These are phyloP conservation scores for Lasius platythorax DNA, from an alignment of 2,888 invertebrate species.

Conservation along the genomic window DNA sequence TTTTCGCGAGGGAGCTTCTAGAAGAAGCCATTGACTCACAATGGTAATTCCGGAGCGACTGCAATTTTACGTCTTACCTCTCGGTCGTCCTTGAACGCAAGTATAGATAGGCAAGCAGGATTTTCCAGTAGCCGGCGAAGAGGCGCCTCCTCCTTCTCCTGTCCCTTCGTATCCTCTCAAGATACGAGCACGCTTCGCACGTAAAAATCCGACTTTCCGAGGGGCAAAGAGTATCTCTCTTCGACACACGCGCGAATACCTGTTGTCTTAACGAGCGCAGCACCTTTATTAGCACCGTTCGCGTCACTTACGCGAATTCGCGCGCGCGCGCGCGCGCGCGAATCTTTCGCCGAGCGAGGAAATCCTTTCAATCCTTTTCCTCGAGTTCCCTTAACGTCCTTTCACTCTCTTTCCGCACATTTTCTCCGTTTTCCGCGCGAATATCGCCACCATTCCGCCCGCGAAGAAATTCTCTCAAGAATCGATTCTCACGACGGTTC, in stretches of 20 bases:
- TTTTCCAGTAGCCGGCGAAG: slow-evolving; percentile 66
- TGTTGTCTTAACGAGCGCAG: slow-evolving; percentile 55
- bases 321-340: not conserved
- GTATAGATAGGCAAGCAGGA: slow-evolving; percentile 62
- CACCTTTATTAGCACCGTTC: slow-evolving; percentile 64
- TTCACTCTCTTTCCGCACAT: slow-evolving; percentile 17
- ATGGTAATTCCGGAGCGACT: slow-evolving; percentile 47
- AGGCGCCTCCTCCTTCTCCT: slow-evolving; percentile 36
- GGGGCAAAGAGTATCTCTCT: slow-evolving; percentile 57
- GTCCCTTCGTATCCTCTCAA: slow-evolving; percentile 6
- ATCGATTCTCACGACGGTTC: slow-evolving; percentile 17
- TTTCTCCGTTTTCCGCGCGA: not conserved
- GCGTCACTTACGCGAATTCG: slow-evolving; percentile 55
- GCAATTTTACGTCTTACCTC: slow-evolving; percentile 67
- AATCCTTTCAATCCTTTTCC: not conserved
- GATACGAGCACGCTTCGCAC: slow-evolving; percentile 53
- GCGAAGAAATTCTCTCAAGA: not conserved
- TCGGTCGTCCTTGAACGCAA: slow-evolving; percentile 64
- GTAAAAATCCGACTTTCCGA: slow-evolving; percentile 62
- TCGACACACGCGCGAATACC: slow-evolving; percentile 53
- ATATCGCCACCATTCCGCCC: not conserved
- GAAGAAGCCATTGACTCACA: slow-evolving; percentile 38
- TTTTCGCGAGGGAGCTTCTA: not conserved
- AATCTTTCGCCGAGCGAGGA: not conserved
- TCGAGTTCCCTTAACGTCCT: not conserved